Conservation (phyloP, 2,888 invertebrate genomes). For the Geotrupes spiniger region DNA sequence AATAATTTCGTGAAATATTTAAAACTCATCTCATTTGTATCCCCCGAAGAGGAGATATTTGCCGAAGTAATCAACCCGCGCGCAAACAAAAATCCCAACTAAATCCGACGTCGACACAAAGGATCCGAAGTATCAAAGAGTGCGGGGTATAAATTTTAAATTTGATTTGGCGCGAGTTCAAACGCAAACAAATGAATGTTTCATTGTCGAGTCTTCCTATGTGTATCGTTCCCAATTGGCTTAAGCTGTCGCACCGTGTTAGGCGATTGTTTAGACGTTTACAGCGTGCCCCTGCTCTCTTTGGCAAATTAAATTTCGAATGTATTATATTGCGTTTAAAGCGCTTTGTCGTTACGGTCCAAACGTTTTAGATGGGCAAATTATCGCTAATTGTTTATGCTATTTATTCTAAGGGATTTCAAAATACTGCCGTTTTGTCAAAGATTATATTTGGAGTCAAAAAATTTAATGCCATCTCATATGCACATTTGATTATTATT, state of each 20-base stretch:
- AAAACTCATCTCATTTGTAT: slow-evolving; percentile 22
- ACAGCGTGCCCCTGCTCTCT: slow-evolving; percentile 25
- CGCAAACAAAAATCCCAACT: slow-evolving; percentile 44
- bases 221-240: slow-evolving; percentile 44
- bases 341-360: too few species aligned
- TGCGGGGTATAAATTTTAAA: slow-evolving; percentile 49
- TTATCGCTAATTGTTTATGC: too few species aligned
- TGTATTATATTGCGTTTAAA: slow-evolving; percentile 4
- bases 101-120: slow-evolving; percentile 44
- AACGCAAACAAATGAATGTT: slow-evolving; percentile 48
- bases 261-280: slow-evolving; percentile 25
- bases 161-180: slow-evolving; percentile 47
- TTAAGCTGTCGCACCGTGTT: slow-evolving; percentile 43
- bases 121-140: slow-evolving; percentile 46
- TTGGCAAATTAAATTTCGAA: slow-evolving; percentile 29
- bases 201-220: slow-evolving; percentile 37
- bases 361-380: too few species aligned
- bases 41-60: slow-evolving; percentile 42
- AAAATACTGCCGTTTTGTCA: too few species aligned
- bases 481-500: too few species aligned
- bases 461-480: too few species aligned
- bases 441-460: too few species aligned
- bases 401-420: too few species aligned
- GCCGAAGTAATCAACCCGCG: slow-evolving; percentile 46
- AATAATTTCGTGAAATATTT: slow-evolving; percentile 11